These are phyloP conservation scores for Cantharis nigra DNA, from an alignment of 2,888 invertebrate genomes.

Conservation along the genomic window DNA sequence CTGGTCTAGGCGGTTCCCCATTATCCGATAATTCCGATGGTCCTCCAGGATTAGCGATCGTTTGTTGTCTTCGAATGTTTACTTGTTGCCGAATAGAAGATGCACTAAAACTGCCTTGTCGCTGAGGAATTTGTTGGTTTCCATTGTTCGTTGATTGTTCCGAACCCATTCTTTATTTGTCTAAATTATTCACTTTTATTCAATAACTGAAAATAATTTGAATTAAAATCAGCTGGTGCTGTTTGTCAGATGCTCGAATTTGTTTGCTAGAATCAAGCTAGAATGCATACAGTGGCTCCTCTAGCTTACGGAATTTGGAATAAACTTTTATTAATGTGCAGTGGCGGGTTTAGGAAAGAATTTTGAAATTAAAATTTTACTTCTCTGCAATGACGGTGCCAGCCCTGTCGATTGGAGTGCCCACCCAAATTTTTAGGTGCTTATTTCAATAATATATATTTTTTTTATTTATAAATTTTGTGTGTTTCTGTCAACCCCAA, in stretches of 20 bases:
- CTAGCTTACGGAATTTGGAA: not conserved
- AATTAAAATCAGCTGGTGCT: not conserved
- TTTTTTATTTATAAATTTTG: too few relatives aligned
- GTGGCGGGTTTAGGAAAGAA: not conserved
- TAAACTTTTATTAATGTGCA: not conserved
- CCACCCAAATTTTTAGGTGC: too few relatives aligned
- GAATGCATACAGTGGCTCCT: not conserved
- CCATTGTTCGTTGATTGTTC: constrained; percentile 50
- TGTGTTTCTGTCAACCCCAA: too few relatives aligned
- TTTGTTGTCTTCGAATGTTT: constrained; percentile 51
- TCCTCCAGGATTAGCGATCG: constrained; percentile 53
- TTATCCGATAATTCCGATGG: constrained; percentile 40
- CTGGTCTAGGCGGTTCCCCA: constrained; percentile 61
- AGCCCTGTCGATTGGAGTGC: too few relatives aligned
- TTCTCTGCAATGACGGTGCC: too few relatives aligned
- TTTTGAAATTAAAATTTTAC: too few relatives aligned
- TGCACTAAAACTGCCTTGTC: constrained; percentile 42
- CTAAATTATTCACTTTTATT: not conserved
- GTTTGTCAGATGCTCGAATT: too few relatives aligned
- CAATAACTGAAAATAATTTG: not conserved
- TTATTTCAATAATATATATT: too few relatives aligned
- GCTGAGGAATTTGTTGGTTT: constrained; percentile 33
- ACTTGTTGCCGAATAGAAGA: constrained; percentile 34
- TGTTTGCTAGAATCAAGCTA: too few relatives aligned
- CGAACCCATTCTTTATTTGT: constrained; percentile 51